These are phyloP conservation scores for Nothocercus julius DNA, from an alignment of 2,113 vertebrate species.

Conservation along the genomic window DNA sequence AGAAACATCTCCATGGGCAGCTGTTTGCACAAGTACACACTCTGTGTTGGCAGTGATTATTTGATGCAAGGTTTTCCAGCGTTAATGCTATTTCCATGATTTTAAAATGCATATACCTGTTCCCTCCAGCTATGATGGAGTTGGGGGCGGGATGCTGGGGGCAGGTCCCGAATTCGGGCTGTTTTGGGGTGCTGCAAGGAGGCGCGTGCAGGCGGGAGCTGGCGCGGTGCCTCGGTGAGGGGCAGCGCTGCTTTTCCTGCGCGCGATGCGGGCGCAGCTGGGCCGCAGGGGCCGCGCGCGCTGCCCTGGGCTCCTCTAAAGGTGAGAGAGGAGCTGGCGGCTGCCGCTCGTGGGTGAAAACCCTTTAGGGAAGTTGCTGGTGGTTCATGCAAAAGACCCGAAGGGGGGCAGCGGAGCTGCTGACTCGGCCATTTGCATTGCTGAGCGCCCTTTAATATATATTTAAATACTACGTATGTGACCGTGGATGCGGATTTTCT, in stretches of 20 bases:
- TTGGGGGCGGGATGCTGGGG: too few relatives aligned
- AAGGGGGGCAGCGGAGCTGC: background rate
- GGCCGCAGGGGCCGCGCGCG: too few relatives aligned
- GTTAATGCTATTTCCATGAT: slow-evolving; percentile 36
- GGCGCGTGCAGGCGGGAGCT: too few relatives aligned
- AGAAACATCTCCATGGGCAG: too few relatives aligned
- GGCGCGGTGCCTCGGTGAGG: too few relatives aligned
- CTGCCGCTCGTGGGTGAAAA: too few relatives aligned
- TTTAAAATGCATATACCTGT: background rate
- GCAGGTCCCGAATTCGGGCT: too few relatives aligned
- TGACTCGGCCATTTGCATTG: background rate
- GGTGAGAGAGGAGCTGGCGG: too few relatives aligned
- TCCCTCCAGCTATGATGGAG: background rate
- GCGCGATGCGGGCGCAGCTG: too few relatives aligned
- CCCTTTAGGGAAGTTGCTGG: background rate
- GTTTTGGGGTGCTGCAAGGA: too few relatives aligned
- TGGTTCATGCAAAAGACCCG: background rate
- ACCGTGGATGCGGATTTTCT: fast-evolving
- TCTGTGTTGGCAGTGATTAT: background rate
- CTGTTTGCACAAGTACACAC: background rate
- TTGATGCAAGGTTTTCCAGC: slow-evolving; percentile 17
- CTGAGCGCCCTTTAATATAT: background rate
- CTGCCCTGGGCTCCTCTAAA: too few relatives aligned
- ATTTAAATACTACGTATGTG: background rate
- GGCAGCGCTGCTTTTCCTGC: too few relatives aligned